Base-by-base conservation (phyloP, 2,888 invertebrate genomes). In the Ichneumoninae sp. region DNA sequence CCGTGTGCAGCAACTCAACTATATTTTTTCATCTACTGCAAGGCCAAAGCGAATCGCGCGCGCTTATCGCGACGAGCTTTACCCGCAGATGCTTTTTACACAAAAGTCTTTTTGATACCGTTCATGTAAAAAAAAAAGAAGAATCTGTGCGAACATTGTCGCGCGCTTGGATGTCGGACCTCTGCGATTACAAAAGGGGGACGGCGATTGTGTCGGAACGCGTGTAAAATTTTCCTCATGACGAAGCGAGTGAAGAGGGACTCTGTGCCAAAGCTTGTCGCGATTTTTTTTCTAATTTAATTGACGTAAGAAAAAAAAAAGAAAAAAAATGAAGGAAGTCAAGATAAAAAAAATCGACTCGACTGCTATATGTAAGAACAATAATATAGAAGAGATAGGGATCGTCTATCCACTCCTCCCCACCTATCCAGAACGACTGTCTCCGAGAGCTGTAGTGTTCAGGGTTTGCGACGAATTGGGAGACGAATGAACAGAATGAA, bases 371-470 rank as follows among this genome's bases (percentile, higher is more conserved):
- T 87, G 83, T 87, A 85, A 86, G 85, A 87, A 86, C 80, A 76
- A 87, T 84, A 83, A 52, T 71, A 68, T 57, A 68, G 66, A 70
- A 85, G 83, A 71, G 76, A 86, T 75, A 82, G 86, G 44, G 52
- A 44, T 83, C 50, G 78, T 80, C 69, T 36, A 71, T 82, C 72
- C 71, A 82, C 54, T 80, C 76, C 80, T 57, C 77, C 60, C 79
- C 80, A 85, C 76, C 87, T 84, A 83, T 82, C 80, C 82, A 71
- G 36, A 85, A 83, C 77, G n/a, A 44, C 57, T 69, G 52, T 76
- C 70, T 81, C 82, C 79, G 82, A 76, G 86, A 89, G 92, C 92
- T 93, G 92, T 92, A 90, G 91, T 92, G 93, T 93, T 93, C 92
- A 92, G 92, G 87, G 81, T 84, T 91, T 91, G 91, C 91, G 91